Evolutionary conservation across 2,797 vertebrate species (phyloP), one percentile per base, ranked within the genome.

Genomic region (Clarias laeviceps): DNA sequence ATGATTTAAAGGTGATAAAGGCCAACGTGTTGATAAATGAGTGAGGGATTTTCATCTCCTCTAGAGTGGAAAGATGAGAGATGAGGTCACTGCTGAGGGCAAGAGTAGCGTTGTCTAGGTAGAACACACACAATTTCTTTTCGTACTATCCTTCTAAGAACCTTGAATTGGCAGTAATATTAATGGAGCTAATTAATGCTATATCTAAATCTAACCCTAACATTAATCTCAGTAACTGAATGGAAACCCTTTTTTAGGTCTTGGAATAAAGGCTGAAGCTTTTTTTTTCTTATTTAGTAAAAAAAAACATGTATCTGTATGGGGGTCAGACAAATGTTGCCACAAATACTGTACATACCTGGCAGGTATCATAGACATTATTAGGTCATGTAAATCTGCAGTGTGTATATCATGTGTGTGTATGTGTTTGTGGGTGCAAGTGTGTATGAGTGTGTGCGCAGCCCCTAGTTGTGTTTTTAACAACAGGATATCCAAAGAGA

Each of bases 11-110:
- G 70, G 79, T 80, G 79, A 74, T 80, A 61, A 80, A 76, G 80
- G 76, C 70, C 74, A 81, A 62, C 1, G 17, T 85, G 65, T 80
- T 57, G 72, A 86, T 87, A 80, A 84, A 83, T 80, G 81, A 85
- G 82, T 88, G 76, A 87, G 78, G 73, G 70, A 82, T 87, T 86
- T 85, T 85, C 82, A 85, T 87, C 72, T 82, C 72, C 84, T 82
- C 59, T 57, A 37, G 73, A 68, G 76, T 69, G 27, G 50, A 87
- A 62, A 65, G n/a, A 64, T 83, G 81, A 85, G 72, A 78, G 80
- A 80, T 86, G 87, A 77, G 50, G 84, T 90, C 76, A 84, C 34
- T 85, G 56, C 18, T 7, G 56, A 66, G 50, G 24, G 72, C 84
- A 78, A 84, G 86, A 84, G 72, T 87, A 88, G 89, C 80, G 81